Evolutionary conservation across 2,888 invertebrate genomes (phyloP).

Genomic region (Allophyes oxyacanthae): DNA sequence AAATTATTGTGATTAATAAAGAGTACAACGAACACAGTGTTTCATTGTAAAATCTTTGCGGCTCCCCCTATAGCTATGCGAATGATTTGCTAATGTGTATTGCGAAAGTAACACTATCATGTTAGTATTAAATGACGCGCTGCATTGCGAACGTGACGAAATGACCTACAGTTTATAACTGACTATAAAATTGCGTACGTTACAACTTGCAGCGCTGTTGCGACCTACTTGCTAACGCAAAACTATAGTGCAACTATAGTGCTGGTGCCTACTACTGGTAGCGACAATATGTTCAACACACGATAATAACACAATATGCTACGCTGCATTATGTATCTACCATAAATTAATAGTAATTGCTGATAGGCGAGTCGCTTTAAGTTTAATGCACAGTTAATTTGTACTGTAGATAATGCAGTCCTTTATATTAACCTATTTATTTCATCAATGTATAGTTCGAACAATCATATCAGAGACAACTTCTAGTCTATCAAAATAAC

Average conservation of each 20-base stretch:
- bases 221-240: conserved; percentile 37
- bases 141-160: conserved; percentile 56
- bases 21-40: conserved; percentile 48
- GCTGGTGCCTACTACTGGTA: conserved; percentile 19
- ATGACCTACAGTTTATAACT: conserved; percentile 32
- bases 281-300: conserved; percentile 4
- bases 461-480: neutral
- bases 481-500: no score
- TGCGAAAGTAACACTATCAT: conserved; percentile 24
- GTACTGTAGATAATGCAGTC: neutral
- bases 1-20: conserved; percentile 64
- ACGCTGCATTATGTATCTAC: neutral
- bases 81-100: conserved; percentile 16
- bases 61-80: conserved; percentile 25
- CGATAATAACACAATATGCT: conserved; percentile 1
- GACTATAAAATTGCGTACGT: conserved; percentile 43
- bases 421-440: neutral
- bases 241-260: conserved; percentile 19
- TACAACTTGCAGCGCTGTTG: conserved; percentile 26
- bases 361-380: conserved; percentile 15
- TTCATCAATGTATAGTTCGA: neutral
- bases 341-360: conserved; percentile 20
- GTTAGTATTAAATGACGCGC: conserved; percentile 41
- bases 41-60: conserved; percentile 40
- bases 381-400: conserved; percentile 12